Evolutionary conservation across 2,797 vertebrate species (phyloP), one percentile per base, ranked within the genome.

Genomic region (Furcifer pardalis): DNA sequence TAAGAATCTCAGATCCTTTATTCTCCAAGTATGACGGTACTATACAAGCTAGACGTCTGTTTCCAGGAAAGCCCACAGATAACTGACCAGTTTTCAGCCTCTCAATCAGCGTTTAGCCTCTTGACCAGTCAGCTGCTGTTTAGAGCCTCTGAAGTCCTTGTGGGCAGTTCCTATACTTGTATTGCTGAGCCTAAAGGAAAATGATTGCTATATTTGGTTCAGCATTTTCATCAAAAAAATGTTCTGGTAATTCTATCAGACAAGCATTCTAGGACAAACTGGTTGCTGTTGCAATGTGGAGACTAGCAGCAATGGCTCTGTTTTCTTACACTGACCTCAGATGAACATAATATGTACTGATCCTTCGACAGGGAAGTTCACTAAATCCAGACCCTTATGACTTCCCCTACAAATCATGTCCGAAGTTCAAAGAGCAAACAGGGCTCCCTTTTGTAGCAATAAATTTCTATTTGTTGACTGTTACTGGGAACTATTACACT

Each of bases 371-470:
- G 0, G 15, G 68, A 86, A 83, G 40, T 37, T 80, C 74, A 79
- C 1, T 15, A 88, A 23, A 83, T 71, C 46, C 65, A 82, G 68
- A 4, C n/a, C 66, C 75, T 86, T 79, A 87, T 17, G 62, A 35
- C 52, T 85, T 82, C 35, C 25, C 89, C 79, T 81, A n/a, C 52
- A 88, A 85, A 90, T 69, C 44, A 84, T 0, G 1, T 85, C 37
- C 30, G 35, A 79, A 73, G 30, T 88, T 81, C 86, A 89, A 87
- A 93, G 75, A 73, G 86, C 84, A 46, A 0, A 85, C 63, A 19
- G 1, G 46, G 8, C 49, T 88, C 89, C 5, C n/a, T 88, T 89
- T 82, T 85, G 44, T 42, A 75, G 76, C 59, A 56, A 30, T 73
- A 78, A 65, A 15, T 72, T 85, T 78, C 83, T 75, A 77, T 82